Evolutionary conservation across 1,140 invertebrate species (phyloP), one percentile per base, ranked within the genome.

Genomic region (Drosophila pruinosa): DNA sequence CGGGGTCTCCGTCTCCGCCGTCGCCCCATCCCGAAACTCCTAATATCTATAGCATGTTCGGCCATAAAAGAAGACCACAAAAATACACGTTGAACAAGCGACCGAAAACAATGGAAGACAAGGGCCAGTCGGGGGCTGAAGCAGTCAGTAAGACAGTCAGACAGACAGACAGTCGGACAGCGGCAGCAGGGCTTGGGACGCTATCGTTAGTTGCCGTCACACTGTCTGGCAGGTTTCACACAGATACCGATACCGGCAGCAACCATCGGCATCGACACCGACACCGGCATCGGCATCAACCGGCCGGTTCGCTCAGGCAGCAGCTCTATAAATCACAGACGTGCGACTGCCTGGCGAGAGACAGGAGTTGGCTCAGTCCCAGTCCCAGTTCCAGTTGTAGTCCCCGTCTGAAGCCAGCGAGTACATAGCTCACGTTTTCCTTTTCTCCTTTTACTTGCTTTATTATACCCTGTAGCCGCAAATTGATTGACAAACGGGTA

Each of bases 171-270:
- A 15, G 12, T 17, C 41, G 22, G 8, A 28, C 15, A 43, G 24
- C 38, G 26, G 26, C 48, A 26, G 21, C 38, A 62, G 56, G 58
- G 63, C 70, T 78, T 75, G 68, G 58, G 43, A 64, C 68, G 38
- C 34, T 67, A 47, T 72, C 56, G 53, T 61, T 76, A 57, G 75
- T 52, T 71, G 81, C 81, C 81, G 81, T 88, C 81, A 86, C 74
- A 82, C 82, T 86, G 81, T 86, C 81, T 86, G 81, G 81, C 81
- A 86, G 83, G 82, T 86, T 86, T 88, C 82, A 86, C 81, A 77
- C 81, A 74, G 64, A 81, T 58, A 67, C 67, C 59, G 41, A 80
- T 59, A 63, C 54, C 71, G 50, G 53, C 58, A 54, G 12, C 50
- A 38, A 21, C 31, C 31, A 21, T 47, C 41, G 28, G 47, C 58